These are phyloP conservation scores for Uloborus plumipes DNA, from an alignment of 2,888 invertebrate species.

Conservation along the genomic window DNA sequence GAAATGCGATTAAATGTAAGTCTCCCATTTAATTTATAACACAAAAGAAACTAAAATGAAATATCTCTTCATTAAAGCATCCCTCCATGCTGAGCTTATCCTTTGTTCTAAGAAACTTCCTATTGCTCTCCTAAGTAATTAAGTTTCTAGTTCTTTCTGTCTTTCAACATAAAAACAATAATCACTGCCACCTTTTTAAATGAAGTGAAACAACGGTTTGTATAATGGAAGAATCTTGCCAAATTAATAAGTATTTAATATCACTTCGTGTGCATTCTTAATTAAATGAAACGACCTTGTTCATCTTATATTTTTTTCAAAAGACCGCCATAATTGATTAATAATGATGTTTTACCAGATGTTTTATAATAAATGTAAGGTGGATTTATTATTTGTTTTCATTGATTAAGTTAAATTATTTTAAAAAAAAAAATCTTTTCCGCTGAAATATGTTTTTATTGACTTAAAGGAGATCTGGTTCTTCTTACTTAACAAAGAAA, in stretches of 20 bases:
- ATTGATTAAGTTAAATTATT: not conserved
- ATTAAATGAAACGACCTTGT: slow-evolving; percentile 18
- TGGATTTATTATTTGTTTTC: not conserved
- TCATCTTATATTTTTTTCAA: no score
- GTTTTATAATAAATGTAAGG: not conserved
- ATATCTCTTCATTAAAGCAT: no score
- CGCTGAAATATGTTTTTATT: not conserved
- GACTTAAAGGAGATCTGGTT: not conserved
- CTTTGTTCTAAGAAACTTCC: no score
- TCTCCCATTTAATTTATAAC: no score
- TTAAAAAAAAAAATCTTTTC: not conserved
- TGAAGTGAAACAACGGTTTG: slow-evolving; percentile 22
- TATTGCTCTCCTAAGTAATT: no score
- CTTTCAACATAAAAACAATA: not conserved
- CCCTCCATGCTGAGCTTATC: no score
- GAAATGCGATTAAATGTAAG: no score
- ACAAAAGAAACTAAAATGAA: no score
- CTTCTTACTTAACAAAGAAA: no score
- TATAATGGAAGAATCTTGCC: slow-evolving; percentile 30
- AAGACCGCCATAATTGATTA: no score
- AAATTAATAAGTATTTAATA: slow-evolving; percentile 40
- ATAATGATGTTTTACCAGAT: not conserved
- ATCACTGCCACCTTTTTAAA: slow-evolving; percentile 38
- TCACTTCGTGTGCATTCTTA: slow-evolving; percentile 8
- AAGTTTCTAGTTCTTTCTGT: no score